Conservation (phyloP, 2,888 invertebrate species). For the Xestoiulus laeticollis region DNA sequence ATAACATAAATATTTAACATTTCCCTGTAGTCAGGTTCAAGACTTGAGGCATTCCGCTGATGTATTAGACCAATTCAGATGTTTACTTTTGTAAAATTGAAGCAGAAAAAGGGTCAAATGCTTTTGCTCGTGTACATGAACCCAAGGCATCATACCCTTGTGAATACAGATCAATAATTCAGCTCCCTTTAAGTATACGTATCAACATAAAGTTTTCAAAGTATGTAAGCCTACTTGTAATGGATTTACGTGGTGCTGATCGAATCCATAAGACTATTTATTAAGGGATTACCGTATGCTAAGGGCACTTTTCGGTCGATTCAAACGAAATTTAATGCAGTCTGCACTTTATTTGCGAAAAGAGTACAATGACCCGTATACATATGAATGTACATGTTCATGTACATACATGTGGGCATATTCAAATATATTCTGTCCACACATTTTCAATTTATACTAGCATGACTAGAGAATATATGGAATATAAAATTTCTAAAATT, state of each 20-base stretch:
- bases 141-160: neutral
- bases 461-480: no score
- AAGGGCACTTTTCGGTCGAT: neutral
- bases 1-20: neutral
- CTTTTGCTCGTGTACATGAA: neutral
- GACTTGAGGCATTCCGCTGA: neutral
- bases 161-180: slow-evolving; percentile 23
- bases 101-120: neutral
- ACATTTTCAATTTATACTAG: no score
- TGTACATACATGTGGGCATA: neutral
- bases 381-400: neutral
- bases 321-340: neutral
- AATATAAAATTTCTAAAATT: no score
- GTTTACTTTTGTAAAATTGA: neutral
- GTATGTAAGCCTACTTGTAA: slow-evolving; percentile 14
- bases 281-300: slow-evolving; percentile 8
- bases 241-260: slow-evolving; percentile 9
- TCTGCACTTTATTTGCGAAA: neutral
- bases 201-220: slow-evolving; percentile 34
- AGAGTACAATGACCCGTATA: neutral
- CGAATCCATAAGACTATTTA: slow-evolving; percentile 16
- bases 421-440: no score
- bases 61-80: neutral
- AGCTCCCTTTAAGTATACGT: neutral
- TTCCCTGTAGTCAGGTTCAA: neutral